Evolutionary conservation across 2,888 invertebrate species (phyloP), one percentile per base, ranked within the genome.

Genomic region (Leptopilina myrica): DNA sequence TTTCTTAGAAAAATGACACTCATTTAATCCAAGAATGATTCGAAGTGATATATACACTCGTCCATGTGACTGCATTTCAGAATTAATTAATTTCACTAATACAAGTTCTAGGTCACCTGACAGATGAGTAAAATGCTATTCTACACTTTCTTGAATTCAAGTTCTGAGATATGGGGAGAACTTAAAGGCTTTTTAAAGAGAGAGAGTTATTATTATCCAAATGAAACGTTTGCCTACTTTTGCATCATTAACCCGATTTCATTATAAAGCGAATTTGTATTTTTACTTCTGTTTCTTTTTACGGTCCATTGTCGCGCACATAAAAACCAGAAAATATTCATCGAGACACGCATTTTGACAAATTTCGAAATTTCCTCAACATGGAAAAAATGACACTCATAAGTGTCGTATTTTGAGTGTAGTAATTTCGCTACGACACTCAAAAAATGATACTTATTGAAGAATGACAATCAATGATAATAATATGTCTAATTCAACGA

Each of bases 221-320:
- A 80, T 79, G 62, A 80, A 82, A 64, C 76, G 78, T 80, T 81
- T 80, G 76, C 81, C 78, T 80, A 78, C 80, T 80, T 79, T 81
- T 81, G 79, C 79, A 78, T 83, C 80, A 78, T 83, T 81, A 83
- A 83, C 83, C 83, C 79, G 77, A 78, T 83, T 83, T 78, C 80
- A 20, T 56, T 4, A 69, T 33, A 33, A 33, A 33, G 26, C 53
- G n/a, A 53, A 69, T 9, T 69, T 26, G 33, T 33, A 33, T 33
- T 33, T 33, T 33, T 33, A 33, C 33, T 33, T 26, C 46, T 59
- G n/a, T 59, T 15, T 15, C 4, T 59, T 59, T 59, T 59, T n/a
- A 59, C 59, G 59, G 15, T 59, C n/a, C 59, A 59, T 59, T 59
- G 59, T 59, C 59, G 33, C 33, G 33, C 33, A 33, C 33, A 59